These are phyloP conservation scores for Pocillopora grandis DNA, from an alignment of 92 coral and sea anemone species.

Conservation along the genomic window DNA sequence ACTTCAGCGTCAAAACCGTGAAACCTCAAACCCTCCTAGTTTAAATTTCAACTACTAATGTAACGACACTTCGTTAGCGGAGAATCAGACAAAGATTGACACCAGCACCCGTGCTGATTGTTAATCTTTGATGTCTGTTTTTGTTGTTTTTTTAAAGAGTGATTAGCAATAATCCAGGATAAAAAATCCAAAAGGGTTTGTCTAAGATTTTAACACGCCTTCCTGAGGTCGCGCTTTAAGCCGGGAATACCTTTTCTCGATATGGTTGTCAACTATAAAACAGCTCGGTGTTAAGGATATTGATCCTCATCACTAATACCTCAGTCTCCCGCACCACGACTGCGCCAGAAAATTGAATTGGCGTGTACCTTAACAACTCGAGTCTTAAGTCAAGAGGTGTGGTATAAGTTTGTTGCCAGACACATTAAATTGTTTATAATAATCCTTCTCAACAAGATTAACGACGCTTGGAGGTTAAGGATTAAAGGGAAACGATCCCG, in stretches of 20 bases:
- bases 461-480: not conserved
- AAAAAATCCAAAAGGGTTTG: not conserved
- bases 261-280: too few species aligned
- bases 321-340: not conserved
- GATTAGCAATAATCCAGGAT: not conserved
- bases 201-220: not conserved
- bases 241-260: too few species aligned
- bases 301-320: not conserved
- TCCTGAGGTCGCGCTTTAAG: too few species aligned
- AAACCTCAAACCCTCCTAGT: too few species aligned
- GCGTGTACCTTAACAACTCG: not conserved
- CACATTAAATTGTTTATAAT: not conserved
- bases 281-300: too few species aligned
- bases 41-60: too few species aligned
- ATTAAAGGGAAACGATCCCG: not conserved
- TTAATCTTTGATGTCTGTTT: too few species aligned
- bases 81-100: too few species aligned
- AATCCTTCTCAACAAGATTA: not conserved
- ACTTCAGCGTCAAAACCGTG: too few species aligned
- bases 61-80: too few species aligned
- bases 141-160: not conserved
- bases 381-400: conserved; percentile 1
- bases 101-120: too few species aligned
- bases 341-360: not conserved
- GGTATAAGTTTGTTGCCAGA: not conserved